Base-by-base conservation (phyloP, 2,113 vertebrate species). In the Salvator merianae region DNA sequence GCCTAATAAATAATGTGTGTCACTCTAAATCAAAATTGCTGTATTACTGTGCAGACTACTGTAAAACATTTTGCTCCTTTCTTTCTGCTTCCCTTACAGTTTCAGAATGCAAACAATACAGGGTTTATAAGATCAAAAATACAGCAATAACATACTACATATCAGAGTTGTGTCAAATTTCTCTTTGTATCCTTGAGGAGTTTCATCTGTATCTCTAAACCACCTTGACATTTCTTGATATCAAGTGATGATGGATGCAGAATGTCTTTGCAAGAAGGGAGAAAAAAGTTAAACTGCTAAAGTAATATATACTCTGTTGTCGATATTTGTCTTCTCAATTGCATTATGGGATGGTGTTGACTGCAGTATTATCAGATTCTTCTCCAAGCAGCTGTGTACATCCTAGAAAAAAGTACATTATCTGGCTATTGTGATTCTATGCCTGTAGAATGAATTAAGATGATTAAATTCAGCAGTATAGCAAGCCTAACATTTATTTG, bases 1-100 rank as follows among this genome's bases (percentile, higher is more conserved):
- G 77, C 34, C 7, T 84, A 88, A 87, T 91, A 90, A 91, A 92
- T 88, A 89, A 80, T 5, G 74, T 28, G 26, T 73, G 14, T 75
- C 72, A 83, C 30, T 73, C 43, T 77, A 73, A 85, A 16, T 8
- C 75, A 36, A 63, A 70, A 75, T 76, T 90, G 82, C 13, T 34
- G 50, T 32, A n/a, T 87, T 85, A 50, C 13, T 5, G 38, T 7
- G 36, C 32, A 88, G 81, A 5, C 53, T 18, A 87, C 34, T 10
- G 66, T 55, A 79, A 91, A 88, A 50, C 0, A 24, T 59, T 70
- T 5, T 34, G 26, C 73, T 88, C 77, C n/a, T 30, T 65, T 36
- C 47, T 18, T 7, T 24, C 14, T 24, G 9, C 38, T 34, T 34
- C 10, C 30, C 36, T 22, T 0, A 53, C 75, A 84, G 84, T 14